Conservation (phyloP, 2,888 invertebrate species). For the Folsomia manolachei region DNA sequence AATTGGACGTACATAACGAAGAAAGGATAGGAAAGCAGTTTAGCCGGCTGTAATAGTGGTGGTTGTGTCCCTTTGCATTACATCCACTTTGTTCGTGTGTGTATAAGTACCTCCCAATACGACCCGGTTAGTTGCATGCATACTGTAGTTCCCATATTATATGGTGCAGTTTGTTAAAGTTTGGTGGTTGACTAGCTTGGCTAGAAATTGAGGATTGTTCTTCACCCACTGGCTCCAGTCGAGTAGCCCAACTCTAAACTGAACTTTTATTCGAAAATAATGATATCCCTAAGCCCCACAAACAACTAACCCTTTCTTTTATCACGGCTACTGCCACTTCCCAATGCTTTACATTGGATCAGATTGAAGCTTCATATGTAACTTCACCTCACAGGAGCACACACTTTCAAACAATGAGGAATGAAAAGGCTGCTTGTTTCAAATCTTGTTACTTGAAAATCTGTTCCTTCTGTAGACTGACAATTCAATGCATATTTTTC, state of each 20-base stretch:
- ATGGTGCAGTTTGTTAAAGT: too few species aligned
- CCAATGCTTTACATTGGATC: too few species aligned
- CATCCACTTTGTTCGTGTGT: too few species aligned
- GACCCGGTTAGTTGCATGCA: too few species aligned
- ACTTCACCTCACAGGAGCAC: not conserved
- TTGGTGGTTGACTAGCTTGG: not conserved
- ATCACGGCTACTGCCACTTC: not conserved
- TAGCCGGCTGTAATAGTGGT: too few species aligned
- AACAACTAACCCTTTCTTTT: not conserved
- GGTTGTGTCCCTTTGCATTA: not conserved
- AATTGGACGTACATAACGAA: conserved; percentile 30
- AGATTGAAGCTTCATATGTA: not conserved
- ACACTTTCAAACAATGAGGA: not conserved
- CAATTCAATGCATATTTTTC: not conserved
- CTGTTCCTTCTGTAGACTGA: not conserved
- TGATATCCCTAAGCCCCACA: not conserved
- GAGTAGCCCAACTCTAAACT: conserved; percentile 2
- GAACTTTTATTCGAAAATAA: conserved; percentile 10
- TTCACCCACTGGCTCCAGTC: conserved; percentile 4
- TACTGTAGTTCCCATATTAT: too few species aligned
- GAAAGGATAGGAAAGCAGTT: not conserved
- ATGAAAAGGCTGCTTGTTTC: not conserved
- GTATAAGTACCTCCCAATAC: too few species aligned
- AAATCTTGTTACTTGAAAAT: not conserved
- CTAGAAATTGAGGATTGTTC: conserved; percentile 5